Evolutionary conservation across 1,140 invertebrate species (phyloP).

Genomic region (Caenorhabditis inopinata): DNA sequence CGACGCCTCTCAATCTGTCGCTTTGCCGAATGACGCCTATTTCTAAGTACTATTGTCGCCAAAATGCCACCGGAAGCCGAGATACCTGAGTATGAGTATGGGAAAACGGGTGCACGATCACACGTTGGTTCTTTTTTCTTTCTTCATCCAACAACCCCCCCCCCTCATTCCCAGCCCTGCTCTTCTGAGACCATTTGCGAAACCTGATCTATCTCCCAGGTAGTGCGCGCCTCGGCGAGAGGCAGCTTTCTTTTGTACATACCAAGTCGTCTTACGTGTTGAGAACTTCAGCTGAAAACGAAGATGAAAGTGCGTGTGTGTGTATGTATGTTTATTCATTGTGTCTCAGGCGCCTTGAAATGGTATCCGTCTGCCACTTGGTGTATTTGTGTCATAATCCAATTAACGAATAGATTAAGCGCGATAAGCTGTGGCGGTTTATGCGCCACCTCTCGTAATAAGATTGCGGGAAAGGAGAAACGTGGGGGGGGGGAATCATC

Average conservation of each 20-base stretch:
- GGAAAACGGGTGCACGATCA: slow-evolving; percentile 7
- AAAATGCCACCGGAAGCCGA: not conserved
- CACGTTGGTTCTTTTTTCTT: not conserved
- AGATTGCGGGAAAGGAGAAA: not conserved
- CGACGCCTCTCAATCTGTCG: not conserved
- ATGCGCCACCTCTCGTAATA: slow-evolving; percentile 19
- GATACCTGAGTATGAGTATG: slow-evolving; percentile 6
- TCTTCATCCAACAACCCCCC: too few relatives aligned
- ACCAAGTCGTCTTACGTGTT: not conserved
- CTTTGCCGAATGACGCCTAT: not conserved
- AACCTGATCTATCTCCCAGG: not conserved
- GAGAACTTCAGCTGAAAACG: too few relatives aligned
- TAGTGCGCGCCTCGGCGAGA: not conserved
- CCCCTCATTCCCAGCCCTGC: too few relatives aligned
- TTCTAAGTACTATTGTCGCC: not conserved
- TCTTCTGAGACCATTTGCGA: not conserved
- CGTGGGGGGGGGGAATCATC: not conserved
- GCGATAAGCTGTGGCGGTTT: slow-evolving; percentile 29
- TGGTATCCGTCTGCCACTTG: not conserved
- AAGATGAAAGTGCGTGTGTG: too few relatives aligned
- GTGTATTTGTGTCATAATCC: slow-evolving; percentile 25
- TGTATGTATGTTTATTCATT: too few relatives aligned
- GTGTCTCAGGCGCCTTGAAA: not conserved
- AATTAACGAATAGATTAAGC: slow-evolving; percentile 26
- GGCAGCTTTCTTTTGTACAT: slow-evolving; percentile 19